Evolutionary conservation across 2,113 vertebrate species (phyloP), one percentile per base, ranked within the genome.

Genomic region (Phalacrocorax brasilianus): DNA sequence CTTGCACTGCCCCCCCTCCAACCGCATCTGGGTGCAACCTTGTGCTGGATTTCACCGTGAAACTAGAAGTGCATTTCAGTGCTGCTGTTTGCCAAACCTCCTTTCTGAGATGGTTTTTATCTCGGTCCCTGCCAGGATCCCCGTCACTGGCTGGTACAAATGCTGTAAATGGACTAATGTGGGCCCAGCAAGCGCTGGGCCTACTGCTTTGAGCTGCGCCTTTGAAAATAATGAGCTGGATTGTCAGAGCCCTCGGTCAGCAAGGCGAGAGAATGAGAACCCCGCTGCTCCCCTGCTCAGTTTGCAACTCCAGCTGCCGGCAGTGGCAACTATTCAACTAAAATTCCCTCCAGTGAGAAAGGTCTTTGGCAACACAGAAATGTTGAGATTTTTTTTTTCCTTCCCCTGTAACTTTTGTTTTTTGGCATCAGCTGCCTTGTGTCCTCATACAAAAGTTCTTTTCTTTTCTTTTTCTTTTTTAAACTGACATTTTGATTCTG

Each of bases 401-500:
- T 24, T 80, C n/a, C 50, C 8, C 67, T 72, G 42, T 94, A 96
- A 93, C 86, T 96, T 92, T 82, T 87, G 32, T 20, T 88, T 85
- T 84, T 89, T 93, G 52, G 80, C 93, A 92, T 89, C 66, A 80
- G 62, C 49, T 88, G 63, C 85, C 47, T 93, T 85, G 59, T 85
- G 71, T 91, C 82, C 94, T 94, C 42, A 77, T 62, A 91, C 85
- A 95, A 74, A 93, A 85, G 66, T 93, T 63, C 27, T 79, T 91
- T 82, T 78, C 7, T 85, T 82, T 56, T 14, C n/a, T 30, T 55
- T 72, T 26, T 33, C 47, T 66, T 83, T 92, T 95, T 83, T 77
- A 65, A 87, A 61, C 74, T 97, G 90, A 95, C 93, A 95, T 96
- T 96, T 96, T 95, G 89, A 85, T 96, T 94, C 59, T 63, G 79